Percentiles rank a stretch among this genome's conserved stretches.
phyloP scores from a whole-genome alignment of 2,888 invertebrate genomes.

The Biston betularia region DNA sequence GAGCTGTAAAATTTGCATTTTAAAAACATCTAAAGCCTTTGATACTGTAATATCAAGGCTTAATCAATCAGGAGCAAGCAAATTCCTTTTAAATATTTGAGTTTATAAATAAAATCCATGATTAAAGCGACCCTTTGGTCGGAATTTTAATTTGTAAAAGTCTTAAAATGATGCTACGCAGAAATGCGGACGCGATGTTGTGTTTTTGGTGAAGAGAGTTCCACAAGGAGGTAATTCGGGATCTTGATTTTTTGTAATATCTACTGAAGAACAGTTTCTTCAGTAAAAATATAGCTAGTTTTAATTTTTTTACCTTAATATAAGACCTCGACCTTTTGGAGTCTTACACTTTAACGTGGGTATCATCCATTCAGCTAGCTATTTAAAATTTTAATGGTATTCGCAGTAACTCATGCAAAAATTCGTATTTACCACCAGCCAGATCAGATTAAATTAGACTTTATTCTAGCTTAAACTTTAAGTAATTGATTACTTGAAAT shows the following conservation, averaged over 20 bases:
- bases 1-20: neutral
- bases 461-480: neutral
- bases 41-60: conserved; percentile 15
- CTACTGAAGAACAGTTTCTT: no score
- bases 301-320: no score
- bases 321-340: no score
- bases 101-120: conserved; percentile 17
- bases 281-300: no score
- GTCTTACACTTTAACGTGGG: no score
- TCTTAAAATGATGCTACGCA: conserved; percentile 10
- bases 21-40: conserved; percentile 12
- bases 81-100: conserved; percentile 23
- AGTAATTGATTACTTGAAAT: no score
- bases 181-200: conserved; percentile 11
- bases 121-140: conserved; percentile 14
- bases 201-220: neutral
- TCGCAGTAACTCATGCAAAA: no score
- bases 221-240: conserved; percentile 11
- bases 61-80: conserved; percentile 14
- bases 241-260: neutral
- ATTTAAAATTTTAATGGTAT: no score
- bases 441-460: no score
- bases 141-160: conserved; percentile 21
- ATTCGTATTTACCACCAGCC: no score
- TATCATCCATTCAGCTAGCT: no score